Conservation (phyloP, 2,888 invertebrate genomes). For the Venustoraphidia nigricollis region DNA sequence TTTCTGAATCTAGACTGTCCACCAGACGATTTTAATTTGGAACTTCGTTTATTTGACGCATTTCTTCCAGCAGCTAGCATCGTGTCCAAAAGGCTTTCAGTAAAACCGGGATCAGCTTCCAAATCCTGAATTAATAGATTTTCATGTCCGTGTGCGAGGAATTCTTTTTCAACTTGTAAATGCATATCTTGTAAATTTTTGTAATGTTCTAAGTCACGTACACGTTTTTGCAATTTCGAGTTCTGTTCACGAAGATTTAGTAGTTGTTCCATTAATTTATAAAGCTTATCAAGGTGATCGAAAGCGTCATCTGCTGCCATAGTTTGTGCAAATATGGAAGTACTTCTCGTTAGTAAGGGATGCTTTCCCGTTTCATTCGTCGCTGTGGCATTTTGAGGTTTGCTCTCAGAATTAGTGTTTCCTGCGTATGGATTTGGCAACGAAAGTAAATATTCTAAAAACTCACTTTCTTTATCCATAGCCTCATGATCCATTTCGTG, state of each 20-base stretch:
- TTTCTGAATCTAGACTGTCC: constrained; percentile 24
- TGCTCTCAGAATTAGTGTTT: constrained; percentile 6
- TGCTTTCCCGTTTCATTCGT: constrained; percentile 6
- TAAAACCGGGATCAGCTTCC: constrained; percentile 44
- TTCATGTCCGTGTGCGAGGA: constrained; percentile 13
- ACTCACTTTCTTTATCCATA: constrained; percentile 24
- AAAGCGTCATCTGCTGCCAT: constrained; percentile 48
- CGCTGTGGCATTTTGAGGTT: no score
- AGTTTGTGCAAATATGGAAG: constrained; percentile 36
- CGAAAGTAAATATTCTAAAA: constrained; percentile 29
- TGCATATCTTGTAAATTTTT: constrained; percentile 47
- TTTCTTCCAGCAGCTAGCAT: constrained; percentile 39
- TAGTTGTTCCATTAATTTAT: constrained; percentile 62
- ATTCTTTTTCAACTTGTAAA: constrained; percentile 26
- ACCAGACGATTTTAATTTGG: constrained; percentile 14
- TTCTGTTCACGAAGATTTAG: constrained; percentile 58
- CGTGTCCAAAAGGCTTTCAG: constrained; percentile 45
- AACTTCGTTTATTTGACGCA: constrained; percentile 29
- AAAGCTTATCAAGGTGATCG: constrained; percentile 65
- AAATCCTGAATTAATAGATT: constrained; percentile 39
- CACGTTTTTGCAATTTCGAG: constrained; percentile 44
- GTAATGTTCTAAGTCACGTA: constrained; percentile 57
- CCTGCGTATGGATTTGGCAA: constrained; percentile 19
- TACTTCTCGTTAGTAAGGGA: constrained; percentile 35
- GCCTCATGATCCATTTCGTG: constrained; percentile 8